These are phyloP conservation scores for Heterodera filipjevi DNA, from an alignment of 2,888 invertebrate genomes.

Conservation along the genomic window DNA sequence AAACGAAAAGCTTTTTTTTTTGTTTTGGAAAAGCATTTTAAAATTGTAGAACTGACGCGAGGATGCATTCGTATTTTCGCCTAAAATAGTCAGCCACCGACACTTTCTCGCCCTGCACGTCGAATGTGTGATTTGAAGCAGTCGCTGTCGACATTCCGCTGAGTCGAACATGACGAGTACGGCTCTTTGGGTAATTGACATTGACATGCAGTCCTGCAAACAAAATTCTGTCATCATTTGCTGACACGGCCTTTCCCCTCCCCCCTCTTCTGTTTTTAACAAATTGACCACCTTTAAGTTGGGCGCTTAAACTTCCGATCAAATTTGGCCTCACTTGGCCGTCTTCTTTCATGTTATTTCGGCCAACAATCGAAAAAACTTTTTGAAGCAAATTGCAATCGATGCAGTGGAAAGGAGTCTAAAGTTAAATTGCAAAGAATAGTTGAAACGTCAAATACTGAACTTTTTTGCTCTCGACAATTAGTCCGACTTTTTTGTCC, in stretches of 20 bases:
- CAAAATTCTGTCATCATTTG: no score
- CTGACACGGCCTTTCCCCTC: no score
- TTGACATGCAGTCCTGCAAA: conserved; percentile 31
- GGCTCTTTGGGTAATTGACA: conserved; percentile 22
- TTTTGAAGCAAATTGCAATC: conserved; percentile 33
- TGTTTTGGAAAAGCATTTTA: not conserved
- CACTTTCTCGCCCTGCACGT: conserved; percentile 29
- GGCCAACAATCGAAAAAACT: conserved; percentile 30
- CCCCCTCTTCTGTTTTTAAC: no score
- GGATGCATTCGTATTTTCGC: conserved; percentile 32
- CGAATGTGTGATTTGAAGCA: conserved; percentile 28
- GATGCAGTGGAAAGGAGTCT: conserved; percentile 39
- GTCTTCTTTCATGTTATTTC: conserved; percentile 5
- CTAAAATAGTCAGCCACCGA: conserved; percentile 42
- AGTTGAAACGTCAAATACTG: not conserved
- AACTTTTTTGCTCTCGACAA: conserved; percentile 42
- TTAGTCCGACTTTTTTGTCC: conserved; percentile 35
- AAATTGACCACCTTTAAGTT: conserved; percentile 30
- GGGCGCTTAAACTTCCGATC: conserved; percentile 24
- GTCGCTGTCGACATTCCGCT: conserved; percentile 29
- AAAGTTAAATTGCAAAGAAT: no score
- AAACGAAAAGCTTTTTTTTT: no score
- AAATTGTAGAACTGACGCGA: conserved; percentile 34
- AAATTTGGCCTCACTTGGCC: conserved; percentile 13
- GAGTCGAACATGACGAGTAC: conserved; percentile 29